Conservation (phyloP, 2,797 vertebrate genomes). For the Leptoclinus maculatus region DNA sequence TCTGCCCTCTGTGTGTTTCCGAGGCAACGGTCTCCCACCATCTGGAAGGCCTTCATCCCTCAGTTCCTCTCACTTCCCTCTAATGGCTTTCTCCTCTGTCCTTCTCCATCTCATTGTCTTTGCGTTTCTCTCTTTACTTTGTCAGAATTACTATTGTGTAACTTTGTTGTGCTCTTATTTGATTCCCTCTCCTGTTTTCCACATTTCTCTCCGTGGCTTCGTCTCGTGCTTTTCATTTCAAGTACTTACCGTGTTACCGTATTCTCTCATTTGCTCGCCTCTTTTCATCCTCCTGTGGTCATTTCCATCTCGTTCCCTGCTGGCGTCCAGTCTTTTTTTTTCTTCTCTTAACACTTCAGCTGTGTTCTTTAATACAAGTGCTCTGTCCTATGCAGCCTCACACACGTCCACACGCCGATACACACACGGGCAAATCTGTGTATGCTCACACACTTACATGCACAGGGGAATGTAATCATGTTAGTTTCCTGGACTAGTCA, state of each 20-base stretch:
- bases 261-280: constrained; percentile 23
- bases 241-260: constrained; percentile 27
- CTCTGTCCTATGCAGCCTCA: constrained; percentile 25
- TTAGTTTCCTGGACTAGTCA: constrained; percentile 68
- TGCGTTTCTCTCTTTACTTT: constrained; percentile 31
- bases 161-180: constrained; percentile 24
- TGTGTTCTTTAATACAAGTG: constrained; percentile 16
- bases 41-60: constrained; percentile 82
- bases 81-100: constrained; percentile 69
- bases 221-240: constrained; percentile 27
- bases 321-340: background rate
- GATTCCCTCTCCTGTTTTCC: constrained; percentile 18
- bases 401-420: constrained; percentile 16
- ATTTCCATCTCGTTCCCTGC: constrained; percentile 23
- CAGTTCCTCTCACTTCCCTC: constrained; percentile 72
- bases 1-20: constrained; percentile 85
- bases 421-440: constrained; percentile 9
- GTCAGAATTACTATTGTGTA: background rate
- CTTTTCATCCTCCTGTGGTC: constrained; percentile 30
- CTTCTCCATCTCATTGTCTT: constrained; percentile 36
- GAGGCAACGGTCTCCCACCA: constrained; percentile 84
- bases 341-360: background rate
- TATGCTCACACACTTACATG: constrained; percentile 24
- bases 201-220: background rate
- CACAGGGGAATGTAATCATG: constrained; percentile 72